Conservation (phyloP, 92 coral and sea anemone genomes). For the Porites rus region DNA sequence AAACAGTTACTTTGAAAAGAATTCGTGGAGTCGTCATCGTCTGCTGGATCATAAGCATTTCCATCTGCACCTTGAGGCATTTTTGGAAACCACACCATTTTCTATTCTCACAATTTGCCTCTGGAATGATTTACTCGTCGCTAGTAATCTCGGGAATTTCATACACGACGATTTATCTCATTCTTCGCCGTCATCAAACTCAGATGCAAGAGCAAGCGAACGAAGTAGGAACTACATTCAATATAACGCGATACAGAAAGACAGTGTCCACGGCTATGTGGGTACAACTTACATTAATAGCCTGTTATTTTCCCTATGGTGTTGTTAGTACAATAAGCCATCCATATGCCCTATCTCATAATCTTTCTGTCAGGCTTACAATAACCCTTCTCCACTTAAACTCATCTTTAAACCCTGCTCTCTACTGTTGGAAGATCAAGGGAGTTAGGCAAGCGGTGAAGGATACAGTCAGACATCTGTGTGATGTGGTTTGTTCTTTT, state of each 20-base stretch:
- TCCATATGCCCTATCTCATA: background rate
- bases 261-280: constrained; percentile 33
- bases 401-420: constrained; percentile 14
- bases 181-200: background rate
- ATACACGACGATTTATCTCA: background rate
- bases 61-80: background rate
- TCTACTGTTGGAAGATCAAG: constrained; percentile 7
- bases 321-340: background rate
- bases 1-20: background rate
- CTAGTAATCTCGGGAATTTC: background rate
- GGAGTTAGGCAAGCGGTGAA: constrained; percentile 15
- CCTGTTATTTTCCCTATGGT: background rate
- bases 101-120: background rate
- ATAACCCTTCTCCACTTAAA: background rate
- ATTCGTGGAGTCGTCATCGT: background rate
- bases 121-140: background rate
- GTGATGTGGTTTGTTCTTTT: background rate
- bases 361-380: background rate
- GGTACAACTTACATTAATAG: constrained; percentile 10
- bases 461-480: background rate
- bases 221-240: background rate
- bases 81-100: background rate
- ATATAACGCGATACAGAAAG: constrained; percentile 25
- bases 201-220: background rate
- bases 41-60: background rate